Evolutionary conservation across 2,113 vertebrate genomes (phyloP).

Genomic region (Cairina moschata): DNA sequence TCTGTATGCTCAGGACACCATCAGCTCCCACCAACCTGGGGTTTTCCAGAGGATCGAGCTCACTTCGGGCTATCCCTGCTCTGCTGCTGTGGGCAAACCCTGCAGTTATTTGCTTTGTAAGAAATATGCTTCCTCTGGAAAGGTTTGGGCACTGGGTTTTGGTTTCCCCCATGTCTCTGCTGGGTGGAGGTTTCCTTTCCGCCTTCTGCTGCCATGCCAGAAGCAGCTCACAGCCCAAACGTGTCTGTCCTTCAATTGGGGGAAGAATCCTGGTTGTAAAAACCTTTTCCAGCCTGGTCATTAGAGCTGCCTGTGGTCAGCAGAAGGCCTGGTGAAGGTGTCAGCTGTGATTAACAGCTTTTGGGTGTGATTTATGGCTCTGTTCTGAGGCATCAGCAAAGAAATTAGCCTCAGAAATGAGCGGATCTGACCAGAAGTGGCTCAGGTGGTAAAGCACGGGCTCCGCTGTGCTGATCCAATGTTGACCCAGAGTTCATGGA

Average conservation of each 20-base stretch:
- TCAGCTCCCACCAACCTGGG: not conserved
- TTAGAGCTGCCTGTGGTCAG: not conserved
- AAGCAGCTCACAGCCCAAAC: not conserved
- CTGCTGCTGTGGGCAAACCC: not conserved
- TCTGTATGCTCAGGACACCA: rapidly evolving
- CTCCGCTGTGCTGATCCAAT: not conserved
- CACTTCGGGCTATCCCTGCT: not conserved
- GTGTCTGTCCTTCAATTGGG: not conserved
- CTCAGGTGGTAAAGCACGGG: not conserved
- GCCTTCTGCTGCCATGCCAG: not conserved
- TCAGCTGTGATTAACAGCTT: not conserved
- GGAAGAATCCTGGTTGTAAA: not conserved
- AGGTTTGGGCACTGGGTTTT: not conserved
- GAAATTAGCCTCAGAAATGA: not conserved
- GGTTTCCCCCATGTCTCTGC: not conserved
- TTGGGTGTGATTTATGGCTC: not conserved
- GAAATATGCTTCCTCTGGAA: not conserved
- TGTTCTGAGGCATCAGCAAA: not conserved
- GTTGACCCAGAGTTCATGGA: not conserved
- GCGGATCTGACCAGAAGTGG: not conserved
- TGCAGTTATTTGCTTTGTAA: not conserved
- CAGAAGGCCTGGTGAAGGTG: not conserved
- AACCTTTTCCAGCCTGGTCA: not conserved
- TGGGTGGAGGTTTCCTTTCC: not conserved
- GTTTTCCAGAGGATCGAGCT: not conserved